Evolutionary conservation across 92 coral and sea anemone species (phyloP).

Genomic region (Desmophyllum pertusum): DNA sequence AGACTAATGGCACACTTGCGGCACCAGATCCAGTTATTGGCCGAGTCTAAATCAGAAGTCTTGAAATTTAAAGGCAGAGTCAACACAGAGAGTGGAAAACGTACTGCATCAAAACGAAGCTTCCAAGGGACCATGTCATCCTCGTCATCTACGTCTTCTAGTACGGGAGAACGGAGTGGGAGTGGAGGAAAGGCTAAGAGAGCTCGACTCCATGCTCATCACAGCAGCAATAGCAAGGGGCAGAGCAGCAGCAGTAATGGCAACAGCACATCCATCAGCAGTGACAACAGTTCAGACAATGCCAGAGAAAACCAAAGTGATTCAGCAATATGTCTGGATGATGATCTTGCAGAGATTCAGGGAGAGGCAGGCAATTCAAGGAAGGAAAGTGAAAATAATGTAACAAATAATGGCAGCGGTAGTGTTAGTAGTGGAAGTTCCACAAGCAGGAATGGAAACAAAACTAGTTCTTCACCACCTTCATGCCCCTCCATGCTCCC

Average conservation of each 20-base stretch:
- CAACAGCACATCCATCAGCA: slow-evolving; percentile 29
- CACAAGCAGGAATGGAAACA: slow-evolving; percentile 25
- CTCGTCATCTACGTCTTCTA: slow-evolving; percentile 46
- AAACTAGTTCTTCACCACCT: slow-evolving; percentile 33
- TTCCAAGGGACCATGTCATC: slow-evolving; percentile 33
- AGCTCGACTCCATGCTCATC: slow-evolving; percentile 41
- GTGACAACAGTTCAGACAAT: slow-evolving; percentile 51
- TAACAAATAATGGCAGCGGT: slow-evolving; percentile 38
- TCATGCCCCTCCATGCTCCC: slow-evolving; percentile 24
- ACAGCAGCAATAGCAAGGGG: slow-evolving; percentile 16
- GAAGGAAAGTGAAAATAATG: slow-evolving; percentile 42
- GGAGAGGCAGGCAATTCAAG: slow-evolving; percentile 19
- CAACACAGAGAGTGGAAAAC: slow-evolving; percentile 20
- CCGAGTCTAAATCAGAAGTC: slow-evolving; percentile 24
- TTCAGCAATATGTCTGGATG: slow-evolving; percentile 50
- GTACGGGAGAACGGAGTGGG: slow-evolving; percentile 31
- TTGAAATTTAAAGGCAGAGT: slow-evolving; percentile 2
- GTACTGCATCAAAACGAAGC: slow-evolving; percentile 29
- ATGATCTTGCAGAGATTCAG: slow-evolving; percentile 37
- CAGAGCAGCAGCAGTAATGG: slow-evolving; percentile 42
- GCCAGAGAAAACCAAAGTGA: slow-evolving; percentile 45
- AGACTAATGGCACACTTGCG: slow-evolving; percentile 73
- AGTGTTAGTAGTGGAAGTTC: slow-evolving; percentile 23
- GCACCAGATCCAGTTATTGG: slow-evolving; percentile 54
- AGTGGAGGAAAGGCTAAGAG: slow-evolving; percentile 43